These are phyloP conservation scores for Pheosia gnoma DNA, from an alignment of 2,888 invertebrate genomes.

Conservation along the genomic window DNA sequence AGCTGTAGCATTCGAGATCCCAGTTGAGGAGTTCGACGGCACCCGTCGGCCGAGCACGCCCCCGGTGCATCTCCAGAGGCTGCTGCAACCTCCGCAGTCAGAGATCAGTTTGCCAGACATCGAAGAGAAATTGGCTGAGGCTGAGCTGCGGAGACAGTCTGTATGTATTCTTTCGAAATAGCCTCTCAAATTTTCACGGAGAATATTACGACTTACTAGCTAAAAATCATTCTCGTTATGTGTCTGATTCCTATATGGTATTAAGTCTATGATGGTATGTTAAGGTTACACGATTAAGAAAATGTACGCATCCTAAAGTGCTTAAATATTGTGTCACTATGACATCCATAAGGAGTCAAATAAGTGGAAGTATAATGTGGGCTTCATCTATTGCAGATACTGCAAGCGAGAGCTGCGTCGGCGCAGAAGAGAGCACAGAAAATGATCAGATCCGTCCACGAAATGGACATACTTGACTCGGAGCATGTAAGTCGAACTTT, in stretches of 20 bases:
- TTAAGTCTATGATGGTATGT: too few species aligned
- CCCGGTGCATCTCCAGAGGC: constrained; percentile 86
- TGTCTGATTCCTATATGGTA: too few species aligned
- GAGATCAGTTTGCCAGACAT: constrained; percentile 86
- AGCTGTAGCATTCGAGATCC: constrained; percentile 86
- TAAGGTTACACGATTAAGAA: too few species aligned
- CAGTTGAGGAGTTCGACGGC: constrained; percentile 77
- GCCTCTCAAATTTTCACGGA: not conserved
- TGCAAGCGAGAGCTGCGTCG: constrained; percentile 76
- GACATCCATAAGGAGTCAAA: too few species aligned
- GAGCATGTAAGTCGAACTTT: constrained; percentile 50
- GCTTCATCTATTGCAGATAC: constrained; percentile 57
- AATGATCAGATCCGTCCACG: constrained; percentile 55
- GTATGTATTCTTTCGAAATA: constrained; percentile 43
- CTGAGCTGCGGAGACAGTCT: constrained; percentile 87
- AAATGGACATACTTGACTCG: constrained; percentile 54
- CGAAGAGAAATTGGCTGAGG: constrained; percentile 88
- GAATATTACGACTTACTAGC: too few species aligned
- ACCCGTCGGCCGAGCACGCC: constrained; percentile 82
- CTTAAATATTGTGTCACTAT: too few species aligned
- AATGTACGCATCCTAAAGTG: too few species aligned
- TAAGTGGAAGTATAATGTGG: too few species aligned
- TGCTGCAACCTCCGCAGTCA: constrained; percentile 85
- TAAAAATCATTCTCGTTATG: too few species aligned
- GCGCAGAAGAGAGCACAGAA: constrained; percentile 70